These are phyloP conservation scores for Aphelinus certus DNA, from an alignment of 1,140 invertebrate species.

Conservation along the genomic window DNA sequence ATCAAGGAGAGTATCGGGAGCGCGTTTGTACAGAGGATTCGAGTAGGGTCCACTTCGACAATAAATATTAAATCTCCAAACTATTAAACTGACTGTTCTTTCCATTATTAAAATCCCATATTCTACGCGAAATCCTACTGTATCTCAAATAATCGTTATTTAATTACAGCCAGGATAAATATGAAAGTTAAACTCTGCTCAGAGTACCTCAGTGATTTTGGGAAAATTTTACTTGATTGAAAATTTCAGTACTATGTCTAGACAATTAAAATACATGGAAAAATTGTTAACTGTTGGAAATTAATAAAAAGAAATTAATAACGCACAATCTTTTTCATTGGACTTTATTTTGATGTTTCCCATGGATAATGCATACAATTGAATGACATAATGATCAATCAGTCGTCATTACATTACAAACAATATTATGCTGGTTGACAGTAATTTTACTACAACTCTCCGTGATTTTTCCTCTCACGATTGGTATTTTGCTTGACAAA, in stretches of 20 bases:
- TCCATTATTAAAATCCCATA: not conserved
- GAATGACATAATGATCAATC: conserved; percentile 50
- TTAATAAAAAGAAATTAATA: conserved; percentile 1
- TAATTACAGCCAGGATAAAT: too few species aligned
- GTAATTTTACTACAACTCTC: too few species aligned
- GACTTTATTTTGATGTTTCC: conserved; percentile 54
- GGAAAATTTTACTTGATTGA: too few species aligned
- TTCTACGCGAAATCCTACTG: too few species aligned
- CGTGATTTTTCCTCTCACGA: too few species aligned
- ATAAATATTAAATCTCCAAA: conserved; percentile 32
- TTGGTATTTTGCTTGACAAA: too few species aligned
- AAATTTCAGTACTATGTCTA: too few species aligned
- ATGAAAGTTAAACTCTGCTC: too few species aligned
- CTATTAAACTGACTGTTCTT: not conserved
- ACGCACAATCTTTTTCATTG: conserved; percentile 40
- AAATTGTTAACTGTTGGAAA: not conserved
- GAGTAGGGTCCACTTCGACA: conserved; percentile 20
- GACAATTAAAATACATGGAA: too few species aligned
- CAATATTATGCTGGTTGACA: not conserved
- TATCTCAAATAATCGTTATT: too few species aligned
- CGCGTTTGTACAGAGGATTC: conserved; percentile 33
- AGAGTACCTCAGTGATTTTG: too few species aligned
- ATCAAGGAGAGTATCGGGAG: not conserved
- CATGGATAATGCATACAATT: conserved; percentile 57
- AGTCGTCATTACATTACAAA: conserved; percentile 47